These are phyloP conservation scores for Rousettus leschenaultii DNA, from an alignment of 2,113 vertebrate species.

Conservation along the genomic window DNA sequence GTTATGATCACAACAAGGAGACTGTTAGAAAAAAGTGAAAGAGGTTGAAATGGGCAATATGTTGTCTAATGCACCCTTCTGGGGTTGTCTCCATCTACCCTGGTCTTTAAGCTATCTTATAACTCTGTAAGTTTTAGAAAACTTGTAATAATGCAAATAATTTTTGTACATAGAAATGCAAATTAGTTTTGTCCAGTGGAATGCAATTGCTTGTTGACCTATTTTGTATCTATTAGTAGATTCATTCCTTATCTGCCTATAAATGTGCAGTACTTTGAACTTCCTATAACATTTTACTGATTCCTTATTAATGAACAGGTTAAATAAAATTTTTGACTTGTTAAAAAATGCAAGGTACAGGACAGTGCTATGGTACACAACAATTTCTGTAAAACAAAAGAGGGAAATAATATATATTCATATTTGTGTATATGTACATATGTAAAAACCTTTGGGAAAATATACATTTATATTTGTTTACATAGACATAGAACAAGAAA, in stretches of 20 bases:
- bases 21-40: background rate
- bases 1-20: background rate
- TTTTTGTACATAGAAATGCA: background rate
- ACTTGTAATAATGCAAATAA: background rate
- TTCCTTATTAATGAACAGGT: background rate
- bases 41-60: background rate
- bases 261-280: background rate
- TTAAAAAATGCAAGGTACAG: background rate
- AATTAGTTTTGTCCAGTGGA: background rate
- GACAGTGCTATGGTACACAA: background rate
- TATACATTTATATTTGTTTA: background rate
- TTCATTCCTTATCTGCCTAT: background rate
- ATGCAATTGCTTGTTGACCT: background rate
- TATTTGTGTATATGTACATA: background rate
- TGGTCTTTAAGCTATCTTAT: background rate
- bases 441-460: background rate
- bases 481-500: background rate
- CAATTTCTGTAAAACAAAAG: background rate
- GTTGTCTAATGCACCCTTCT: background rate
- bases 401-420: background rate
- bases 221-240: background rate
- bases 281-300: background rate
- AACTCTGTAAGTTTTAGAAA: background rate
- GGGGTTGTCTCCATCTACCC: too few relatives aligned
- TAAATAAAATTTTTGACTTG: background rate